These are phyloP conservation scores for Bimastos eiseni DNA, from an alignment of 2,888 invertebrate genomes.

Conservation along the genomic window DNA sequence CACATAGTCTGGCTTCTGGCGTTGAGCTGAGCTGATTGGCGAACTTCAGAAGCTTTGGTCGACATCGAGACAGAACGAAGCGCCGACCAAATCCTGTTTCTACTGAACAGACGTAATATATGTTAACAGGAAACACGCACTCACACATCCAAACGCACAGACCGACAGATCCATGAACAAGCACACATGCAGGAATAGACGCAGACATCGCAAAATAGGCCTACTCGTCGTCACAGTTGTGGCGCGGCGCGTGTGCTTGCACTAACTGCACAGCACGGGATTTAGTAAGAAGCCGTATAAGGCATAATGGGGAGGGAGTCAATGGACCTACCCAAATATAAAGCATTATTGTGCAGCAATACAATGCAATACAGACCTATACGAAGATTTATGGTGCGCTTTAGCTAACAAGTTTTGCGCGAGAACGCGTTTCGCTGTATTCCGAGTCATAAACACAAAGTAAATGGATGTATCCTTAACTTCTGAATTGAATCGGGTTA, in stretches of 20 bases:
- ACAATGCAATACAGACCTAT: too few relatives aligned
- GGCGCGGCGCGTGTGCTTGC: neutral
- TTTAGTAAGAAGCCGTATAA: neutral
- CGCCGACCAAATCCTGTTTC: neutral
- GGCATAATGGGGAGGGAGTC: neutral
- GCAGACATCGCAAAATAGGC: neutral
- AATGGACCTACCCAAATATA: neutral
- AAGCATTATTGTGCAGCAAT: too few relatives aligned
- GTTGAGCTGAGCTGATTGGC: conserved; percentile 2
- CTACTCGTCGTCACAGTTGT: neutral
- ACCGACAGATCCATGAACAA: neutral
- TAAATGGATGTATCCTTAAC: too few relatives aligned
- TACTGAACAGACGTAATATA: neutral
- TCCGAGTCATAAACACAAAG: too few relatives aligned
- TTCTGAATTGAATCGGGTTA: too few relatives aligned
- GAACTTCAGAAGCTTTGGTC: neutral
- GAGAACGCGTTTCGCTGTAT: too few relatives aligned
- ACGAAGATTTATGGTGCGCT: too few relatives aligned
- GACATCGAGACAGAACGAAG: neutral
- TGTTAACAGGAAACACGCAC: neutral
- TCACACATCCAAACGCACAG: conserved; percentile 17
- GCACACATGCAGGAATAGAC: neutral
- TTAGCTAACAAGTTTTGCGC: too few relatives aligned
- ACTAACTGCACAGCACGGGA: neutral
- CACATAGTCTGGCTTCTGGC: neutral